phyloP scores from a whole-genome alignment of 2,113 vertebrate genomes.

The Gnathonemus longibarbis region DNA sequence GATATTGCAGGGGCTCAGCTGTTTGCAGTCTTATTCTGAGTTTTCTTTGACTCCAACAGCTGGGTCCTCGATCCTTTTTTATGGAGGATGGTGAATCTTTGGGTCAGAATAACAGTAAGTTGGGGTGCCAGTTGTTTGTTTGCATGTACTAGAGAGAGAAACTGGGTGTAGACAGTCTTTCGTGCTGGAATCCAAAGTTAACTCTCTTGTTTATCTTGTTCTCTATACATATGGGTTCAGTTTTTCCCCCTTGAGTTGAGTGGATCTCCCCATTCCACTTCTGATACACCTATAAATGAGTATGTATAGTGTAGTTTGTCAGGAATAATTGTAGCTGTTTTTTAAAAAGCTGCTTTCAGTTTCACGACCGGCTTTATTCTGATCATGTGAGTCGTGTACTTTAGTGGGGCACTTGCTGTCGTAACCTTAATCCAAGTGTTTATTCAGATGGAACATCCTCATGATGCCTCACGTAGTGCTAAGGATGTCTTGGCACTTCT shows the following conservation, averaged over 20 bases:
- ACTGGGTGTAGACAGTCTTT: not conserved
- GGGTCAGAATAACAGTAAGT: slow-evolving; percentile 13
- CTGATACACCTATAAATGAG: not conserved
- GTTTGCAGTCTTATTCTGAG: not conserved
- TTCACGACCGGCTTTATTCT: not conserved
- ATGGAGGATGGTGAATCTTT: slow-evolving; percentile 8
- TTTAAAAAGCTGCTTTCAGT: not conserved
- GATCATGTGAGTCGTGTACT: not conserved
- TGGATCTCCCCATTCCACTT: not conserved
- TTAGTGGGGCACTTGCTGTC: not conserved
- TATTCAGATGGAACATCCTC: not conserved
- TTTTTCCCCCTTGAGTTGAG: not conserved
- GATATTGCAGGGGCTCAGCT: not conserved
- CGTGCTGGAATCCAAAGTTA: not conserved
- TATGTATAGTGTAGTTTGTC: not conserved
- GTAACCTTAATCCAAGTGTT: not conserved
- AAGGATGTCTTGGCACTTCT: not conserved
- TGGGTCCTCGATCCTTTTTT: not conserved
- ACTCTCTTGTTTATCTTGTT: not conserved
- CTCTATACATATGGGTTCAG: not conserved
- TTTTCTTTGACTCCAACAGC: not conserved
- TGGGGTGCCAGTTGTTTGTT: not conserved
- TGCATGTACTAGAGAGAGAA: not conserved
- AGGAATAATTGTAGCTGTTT: not conserved
- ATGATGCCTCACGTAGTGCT: not conserved